These are phyloP conservation scores for Dione juno DNA, from an alignment of 2,888 invertebrate species.

Conservation along the genomic window DNA sequence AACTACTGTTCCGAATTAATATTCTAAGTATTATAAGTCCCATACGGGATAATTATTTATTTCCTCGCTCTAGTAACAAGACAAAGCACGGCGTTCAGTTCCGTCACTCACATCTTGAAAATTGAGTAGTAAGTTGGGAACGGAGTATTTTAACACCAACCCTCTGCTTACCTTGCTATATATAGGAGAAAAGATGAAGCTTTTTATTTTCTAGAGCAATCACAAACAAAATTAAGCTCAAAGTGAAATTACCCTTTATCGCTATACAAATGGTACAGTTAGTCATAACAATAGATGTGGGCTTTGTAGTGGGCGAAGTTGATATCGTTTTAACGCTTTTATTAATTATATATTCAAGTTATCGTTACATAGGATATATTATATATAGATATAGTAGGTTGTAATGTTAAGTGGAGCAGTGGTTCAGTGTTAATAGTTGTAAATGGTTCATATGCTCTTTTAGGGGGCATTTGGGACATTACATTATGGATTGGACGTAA, in stretches of 20 bases:
- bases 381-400: not conserved
- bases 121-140: not conserved
- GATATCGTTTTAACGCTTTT: constrained; percentile 37
- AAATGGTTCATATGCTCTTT: too few relatives aligned
- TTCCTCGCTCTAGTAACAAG: not conserved
- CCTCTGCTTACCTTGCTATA: not conserved
- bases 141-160: not conserved
- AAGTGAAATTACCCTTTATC: constrained; percentile 11
- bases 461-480: too few relatives aligned
- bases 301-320: constrained; percentile 25
- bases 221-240: not conserved
- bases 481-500: too few relatives aligned
- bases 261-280: constrained; percentile 20
- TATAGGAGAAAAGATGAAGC: too few relatives aligned
- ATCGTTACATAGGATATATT: not conserved
- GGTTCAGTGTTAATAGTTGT: too few relatives aligned
- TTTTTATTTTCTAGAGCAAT: not conserved
- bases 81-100: not conserved
- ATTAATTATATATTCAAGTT: constrained; percentile 19
- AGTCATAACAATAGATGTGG: constrained; percentile 25
- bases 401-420: too few relatives aligned
- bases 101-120: too few relatives aligned
- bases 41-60: too few relatives aligned
- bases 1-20: too few relatives aligned
- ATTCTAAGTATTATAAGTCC: too few relatives aligned